Percentiles rank a stretch among this genome's conserved stretches.
Evolutionary conservation across 2,888 invertebrate species (phyloP).

Genomic region (Andrena fulva): DNA sequence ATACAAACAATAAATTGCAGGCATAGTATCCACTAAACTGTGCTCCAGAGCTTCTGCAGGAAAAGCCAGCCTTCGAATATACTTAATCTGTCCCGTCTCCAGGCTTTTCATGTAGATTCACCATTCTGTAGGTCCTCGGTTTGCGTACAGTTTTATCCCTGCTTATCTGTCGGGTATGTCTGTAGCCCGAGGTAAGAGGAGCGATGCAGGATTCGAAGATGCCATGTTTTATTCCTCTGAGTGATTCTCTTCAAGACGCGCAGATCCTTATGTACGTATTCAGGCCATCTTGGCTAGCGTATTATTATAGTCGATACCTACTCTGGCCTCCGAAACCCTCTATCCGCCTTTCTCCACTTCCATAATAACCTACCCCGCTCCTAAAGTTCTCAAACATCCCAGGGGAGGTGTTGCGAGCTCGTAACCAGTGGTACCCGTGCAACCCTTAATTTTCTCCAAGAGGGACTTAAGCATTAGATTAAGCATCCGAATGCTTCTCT

Average conservation of each 20-base stretch:
- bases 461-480: neutral
- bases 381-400: constrained; percentile 32
- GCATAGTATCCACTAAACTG: too few species aligned
- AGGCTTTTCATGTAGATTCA: neutral
- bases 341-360: neutral
- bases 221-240: constrained; percentile 44
- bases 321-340: constrained; percentile 24
- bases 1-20: too few species aligned
- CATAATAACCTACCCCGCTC: constrained; percentile 44
- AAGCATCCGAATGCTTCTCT: constrained; percentile 10
- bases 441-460: constrained; percentile 32
- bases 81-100: neutral
- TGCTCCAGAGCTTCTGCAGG: too few species aligned
- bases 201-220: constrained; percentile 39
- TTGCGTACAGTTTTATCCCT: constrained; percentile 28
- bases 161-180: constrained; percentile 29
- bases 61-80: neutral
- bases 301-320: constrained; percentile 60
- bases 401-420: constrained; percentile 39
- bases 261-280: constrained; percentile 47
- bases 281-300: constrained; percentile 43
- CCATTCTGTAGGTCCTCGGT: constrained; percentile 8
- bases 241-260: constrained; percentile 32
- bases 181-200: constrained; percentile 6
- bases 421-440: constrained; percentile 5